phyloP scores from a whole-genome alignment of 2,888 invertebrate species.

The Megamerina dolium region DNA sequence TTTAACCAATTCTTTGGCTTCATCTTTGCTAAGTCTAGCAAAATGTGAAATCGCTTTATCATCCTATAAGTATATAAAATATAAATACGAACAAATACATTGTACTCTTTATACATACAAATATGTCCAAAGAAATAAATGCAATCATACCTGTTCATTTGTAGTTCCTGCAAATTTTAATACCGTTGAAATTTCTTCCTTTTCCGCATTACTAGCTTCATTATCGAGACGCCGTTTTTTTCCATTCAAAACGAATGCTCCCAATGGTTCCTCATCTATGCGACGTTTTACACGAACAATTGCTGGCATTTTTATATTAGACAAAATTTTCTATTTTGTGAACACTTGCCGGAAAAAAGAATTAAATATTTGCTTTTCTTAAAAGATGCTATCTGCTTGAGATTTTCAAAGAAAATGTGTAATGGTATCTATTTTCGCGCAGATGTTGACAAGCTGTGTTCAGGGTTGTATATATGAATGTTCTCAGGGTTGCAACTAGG shows the following conservation, averaged over 20 bases:
- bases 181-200: constrained; percentile 55
- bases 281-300: constrained; percentile 68
- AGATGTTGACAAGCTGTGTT: no score
- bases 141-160: constrained; percentile 55
- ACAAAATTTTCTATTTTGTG: background rate
- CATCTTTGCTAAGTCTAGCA: constrained; percentile 50
- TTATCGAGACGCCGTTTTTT: constrained; percentile 55
- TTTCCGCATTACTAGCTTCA: constrained; percentile 21
- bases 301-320: constrained; percentile 44
- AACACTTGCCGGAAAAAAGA: background rate
- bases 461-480: no score
- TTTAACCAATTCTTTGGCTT: constrained; percentile 49
- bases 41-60: constrained; percentile 49
- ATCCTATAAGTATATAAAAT: constrained; percentile 37
- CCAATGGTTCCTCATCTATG: constrained; percentile 64
- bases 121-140: background rate
- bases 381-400: no score
- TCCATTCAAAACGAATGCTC: constrained; percentile 64
- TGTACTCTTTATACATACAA: background rate
- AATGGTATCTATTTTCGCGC: no score
- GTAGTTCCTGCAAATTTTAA: constrained; percentile 69
- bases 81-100: background rate
- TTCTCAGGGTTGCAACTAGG: no score
- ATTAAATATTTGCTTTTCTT: no score
- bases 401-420: no score